Evolutionary conservation across 2,113 vertebrate genomes (phyloP).

Genomic region (Lamprotornis superbus): DNA sequence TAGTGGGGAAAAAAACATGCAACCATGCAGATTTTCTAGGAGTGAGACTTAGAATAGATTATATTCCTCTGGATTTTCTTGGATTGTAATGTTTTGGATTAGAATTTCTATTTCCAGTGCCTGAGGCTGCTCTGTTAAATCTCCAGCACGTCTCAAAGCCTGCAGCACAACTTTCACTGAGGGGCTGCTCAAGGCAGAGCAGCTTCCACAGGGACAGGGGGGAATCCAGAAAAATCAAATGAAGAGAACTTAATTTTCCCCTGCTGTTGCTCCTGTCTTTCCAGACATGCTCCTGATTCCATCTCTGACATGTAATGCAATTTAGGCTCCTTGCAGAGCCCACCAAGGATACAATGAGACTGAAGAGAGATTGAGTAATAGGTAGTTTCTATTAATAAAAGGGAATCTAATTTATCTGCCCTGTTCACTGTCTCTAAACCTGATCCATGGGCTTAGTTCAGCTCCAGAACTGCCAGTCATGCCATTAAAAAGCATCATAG

Average conservation of each 20-base stretch:
- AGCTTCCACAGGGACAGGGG: not conserved
- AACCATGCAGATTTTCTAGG: not conserved
- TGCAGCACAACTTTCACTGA: accelerated
- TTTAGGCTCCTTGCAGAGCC: not conserved
- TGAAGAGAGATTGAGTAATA: not conserved
- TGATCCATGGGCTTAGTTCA: not conserved
- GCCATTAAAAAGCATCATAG: not conserved
- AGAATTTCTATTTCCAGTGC: not conserved
- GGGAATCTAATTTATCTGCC: slow-evolving; percentile 2
- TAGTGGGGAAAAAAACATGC: accelerated
- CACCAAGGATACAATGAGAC: not conserved
- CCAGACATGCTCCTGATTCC: not conserved
- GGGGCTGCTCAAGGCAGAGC: not conserved
- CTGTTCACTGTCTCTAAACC: not conserved
- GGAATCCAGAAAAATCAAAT: not conserved
- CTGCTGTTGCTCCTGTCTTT: not conserved
- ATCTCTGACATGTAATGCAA: not conserved
- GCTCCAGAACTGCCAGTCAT: not conserved
- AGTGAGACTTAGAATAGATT: not conserved
- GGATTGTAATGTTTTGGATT: not conserved
- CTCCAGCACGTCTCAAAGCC: not conserved
- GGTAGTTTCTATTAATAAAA: slow-evolving; percentile 41
- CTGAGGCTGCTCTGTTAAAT: not conserved
- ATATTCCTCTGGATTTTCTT: not conserved
- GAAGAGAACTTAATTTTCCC: not conserved